Conservation (phyloP, 2,888 invertebrate species). For the Geotrupes spiniger region DNA sequence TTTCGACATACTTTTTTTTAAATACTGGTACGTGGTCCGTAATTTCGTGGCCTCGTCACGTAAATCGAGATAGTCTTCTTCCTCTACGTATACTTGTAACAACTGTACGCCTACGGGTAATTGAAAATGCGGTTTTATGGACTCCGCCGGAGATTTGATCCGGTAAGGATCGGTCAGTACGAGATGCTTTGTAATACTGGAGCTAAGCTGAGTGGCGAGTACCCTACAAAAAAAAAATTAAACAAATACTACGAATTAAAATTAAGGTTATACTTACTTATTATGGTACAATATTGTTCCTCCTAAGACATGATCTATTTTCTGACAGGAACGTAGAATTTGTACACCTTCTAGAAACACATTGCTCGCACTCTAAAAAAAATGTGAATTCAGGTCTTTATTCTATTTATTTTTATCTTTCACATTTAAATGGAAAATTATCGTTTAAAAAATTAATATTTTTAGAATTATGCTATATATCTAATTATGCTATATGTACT, state of each 20-base stretch:
- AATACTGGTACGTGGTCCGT: conserved; percentile 44
- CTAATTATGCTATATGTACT: too few species aligned
- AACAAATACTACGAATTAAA: background rate
- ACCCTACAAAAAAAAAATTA: conserved; percentile 65
- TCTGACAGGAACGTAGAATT: conserved; percentile 79
- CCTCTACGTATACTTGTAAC: conserved; percentile 71
- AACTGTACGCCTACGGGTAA: conserved; percentile 80
- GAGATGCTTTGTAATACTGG: conserved; percentile 72
- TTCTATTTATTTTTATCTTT: too few species aligned
- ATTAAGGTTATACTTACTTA: conserved; percentile 66
- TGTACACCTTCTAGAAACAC: conserved; percentile 86
- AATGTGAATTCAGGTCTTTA: background rate
- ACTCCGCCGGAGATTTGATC: conserved; percentile 78
- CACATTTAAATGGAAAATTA: too few species aligned
- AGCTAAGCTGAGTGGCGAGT: conserved; percentile 74
- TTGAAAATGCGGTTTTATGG: conserved; percentile 63
- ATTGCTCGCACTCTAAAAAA: conserved; percentile 73
- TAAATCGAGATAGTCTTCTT: conserved; percentile 58
- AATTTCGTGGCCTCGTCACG: conserved; percentile 50
- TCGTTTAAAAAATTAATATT: too few species aligned
- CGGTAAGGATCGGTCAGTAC: conserved; percentile 80
- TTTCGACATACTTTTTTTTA: conserved; percentile 17
- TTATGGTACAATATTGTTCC: conserved; percentile 86
- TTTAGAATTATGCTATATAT: too few species aligned
- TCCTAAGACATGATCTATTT: conserved; percentile 74